A percentile compares a stretch with the other conserved stretches of the same genome.
Conservation (phyloP, 2,113 vertebrate species). For the Grammomys surdaster region DNA sequence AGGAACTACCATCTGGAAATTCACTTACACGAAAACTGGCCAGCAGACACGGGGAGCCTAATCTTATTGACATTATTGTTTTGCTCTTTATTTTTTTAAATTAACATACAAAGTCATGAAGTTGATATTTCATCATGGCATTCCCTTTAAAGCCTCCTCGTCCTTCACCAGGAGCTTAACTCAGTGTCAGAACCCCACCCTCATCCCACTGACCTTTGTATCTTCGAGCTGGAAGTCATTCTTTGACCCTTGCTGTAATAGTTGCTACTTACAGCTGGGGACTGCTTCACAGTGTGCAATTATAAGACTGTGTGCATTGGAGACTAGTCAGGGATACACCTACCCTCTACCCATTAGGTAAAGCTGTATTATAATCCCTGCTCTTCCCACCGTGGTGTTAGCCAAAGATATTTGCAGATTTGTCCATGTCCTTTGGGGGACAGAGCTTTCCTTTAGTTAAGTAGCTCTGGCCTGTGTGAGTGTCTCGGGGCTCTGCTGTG, state of each 20-base stretch:
- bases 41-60: not conserved
- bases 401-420: not conserved
- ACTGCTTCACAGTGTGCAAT: not conserved
- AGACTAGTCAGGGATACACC: not conserved
- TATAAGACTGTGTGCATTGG: not conserved
- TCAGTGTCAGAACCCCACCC: not conserved
- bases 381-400: not conserved
- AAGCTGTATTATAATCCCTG: not conserved
- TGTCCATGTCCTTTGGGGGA: not conserved
- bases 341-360: not conserved
- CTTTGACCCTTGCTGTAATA: not conserved
- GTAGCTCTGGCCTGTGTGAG: not conserved
- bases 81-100: not conserved
- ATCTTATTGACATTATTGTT: not conserved
- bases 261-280: not conserved
- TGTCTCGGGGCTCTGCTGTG: not conserved
- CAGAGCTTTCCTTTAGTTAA: not conserved
- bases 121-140: not conserved
- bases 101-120: not conserved
- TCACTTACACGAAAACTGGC: not conserved
- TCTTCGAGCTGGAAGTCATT: not conserved
- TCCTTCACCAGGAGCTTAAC: not conserved
- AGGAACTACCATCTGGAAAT: no score
- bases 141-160: not conserved
- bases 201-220: not conserved